phyloP scores from a whole-genome alignment of 2,113 vertebrate species.

The Colaptes auratus region DNA sequence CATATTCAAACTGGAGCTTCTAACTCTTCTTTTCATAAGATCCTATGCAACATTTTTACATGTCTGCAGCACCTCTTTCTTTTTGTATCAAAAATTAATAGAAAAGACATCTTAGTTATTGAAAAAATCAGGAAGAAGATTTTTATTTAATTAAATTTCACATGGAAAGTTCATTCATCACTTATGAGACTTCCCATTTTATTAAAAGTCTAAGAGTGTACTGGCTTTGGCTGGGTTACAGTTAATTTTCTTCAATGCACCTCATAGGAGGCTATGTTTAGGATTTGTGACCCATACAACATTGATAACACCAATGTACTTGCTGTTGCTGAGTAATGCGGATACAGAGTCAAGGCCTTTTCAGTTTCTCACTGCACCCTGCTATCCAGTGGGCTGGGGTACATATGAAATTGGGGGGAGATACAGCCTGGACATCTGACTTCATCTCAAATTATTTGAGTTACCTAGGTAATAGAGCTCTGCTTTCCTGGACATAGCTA shows the following conservation, averaged over 20 bases:
- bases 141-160: neutral
- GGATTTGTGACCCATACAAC: neutral
- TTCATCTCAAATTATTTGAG: neutral
- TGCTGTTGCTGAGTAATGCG: neutral
- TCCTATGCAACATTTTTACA: neutral
- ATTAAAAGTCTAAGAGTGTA: neutral
- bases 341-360: neutral
- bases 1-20: neutral
- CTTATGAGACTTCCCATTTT: neutral
- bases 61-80: neutral
- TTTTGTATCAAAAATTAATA: neutral
- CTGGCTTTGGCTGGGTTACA: neutral
- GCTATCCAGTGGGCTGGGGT: rapidly evolving
- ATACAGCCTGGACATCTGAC: neutral
- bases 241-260: neutral
- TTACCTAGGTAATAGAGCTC: neutral
- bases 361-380: neutral
- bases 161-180: neutral
- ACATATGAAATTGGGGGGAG: neutral
- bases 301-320: neutral
- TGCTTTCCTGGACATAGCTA: neutral
- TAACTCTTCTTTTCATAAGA: neutral
- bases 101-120: neutral
- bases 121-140: neutral
- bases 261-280: neutral